Conservation (phyloP, 2,888 invertebrate species). For the Vanessa cardui region DNA sequence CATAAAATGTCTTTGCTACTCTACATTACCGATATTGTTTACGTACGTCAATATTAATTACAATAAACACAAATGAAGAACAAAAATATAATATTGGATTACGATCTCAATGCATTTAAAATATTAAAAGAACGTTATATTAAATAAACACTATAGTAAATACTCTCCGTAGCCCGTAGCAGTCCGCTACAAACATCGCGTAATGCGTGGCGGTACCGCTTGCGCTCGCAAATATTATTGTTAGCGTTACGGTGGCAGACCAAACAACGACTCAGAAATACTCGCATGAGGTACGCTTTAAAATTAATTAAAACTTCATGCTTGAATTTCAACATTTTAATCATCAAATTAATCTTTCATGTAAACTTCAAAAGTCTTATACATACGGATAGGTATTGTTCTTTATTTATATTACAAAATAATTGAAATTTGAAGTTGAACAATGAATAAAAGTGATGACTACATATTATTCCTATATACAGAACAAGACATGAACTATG, state of each 20-base stretch:
- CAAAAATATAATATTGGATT: no score
- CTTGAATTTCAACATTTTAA: conserved; percentile 29
- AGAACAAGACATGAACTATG: no score
- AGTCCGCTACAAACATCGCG: conserved; percentile 9
- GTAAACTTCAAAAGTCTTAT: neutral
- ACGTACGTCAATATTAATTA: no score
- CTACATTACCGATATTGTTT: no score
- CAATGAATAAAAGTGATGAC: no score
- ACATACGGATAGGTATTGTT: neutral
- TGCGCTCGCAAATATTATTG: conserved; percentile 56
- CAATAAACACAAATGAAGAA: no score
- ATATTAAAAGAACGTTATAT: neutral
- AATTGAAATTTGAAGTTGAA: no score
- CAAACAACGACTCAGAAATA: conserved; percentile 50
- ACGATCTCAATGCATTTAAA: neutral
- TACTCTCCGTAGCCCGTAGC: conserved; percentile 5
- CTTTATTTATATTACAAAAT: no score
- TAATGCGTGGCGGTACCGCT: conserved; percentile 8
- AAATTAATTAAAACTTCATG: conserved; percentile 55
- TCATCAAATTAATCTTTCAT: conserved; percentile 2
- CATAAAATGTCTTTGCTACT: no score
- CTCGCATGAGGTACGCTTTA: conserved; percentile 42
- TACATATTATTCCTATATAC: no score
- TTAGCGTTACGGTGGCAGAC: conserved; percentile 54
- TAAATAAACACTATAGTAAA: neutral